Evolutionary conservation across 64 coral and sea anemone genomes (phyloP).

Genomic region (Astreopora myriophthalma): DNA sequence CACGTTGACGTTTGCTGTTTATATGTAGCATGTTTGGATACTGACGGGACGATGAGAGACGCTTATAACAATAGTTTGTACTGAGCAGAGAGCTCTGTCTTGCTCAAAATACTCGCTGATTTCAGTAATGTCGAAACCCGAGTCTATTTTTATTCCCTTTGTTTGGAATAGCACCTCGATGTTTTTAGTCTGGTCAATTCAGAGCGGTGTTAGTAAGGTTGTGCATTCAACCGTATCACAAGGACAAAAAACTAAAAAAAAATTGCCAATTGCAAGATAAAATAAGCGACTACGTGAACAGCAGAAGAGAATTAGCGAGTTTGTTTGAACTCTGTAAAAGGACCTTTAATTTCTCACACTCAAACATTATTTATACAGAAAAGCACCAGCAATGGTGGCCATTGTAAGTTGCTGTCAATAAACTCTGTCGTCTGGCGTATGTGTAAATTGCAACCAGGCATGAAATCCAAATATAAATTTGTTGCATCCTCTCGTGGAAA

Average conservation of each 20-base stretch:
- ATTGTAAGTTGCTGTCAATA: background rate
- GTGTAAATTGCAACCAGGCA: background rate
- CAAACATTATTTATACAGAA: constrained; percentile 31
- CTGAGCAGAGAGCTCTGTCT: too few species aligned
- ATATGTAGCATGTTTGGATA: too few species aligned
- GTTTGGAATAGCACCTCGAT: too few species aligned
- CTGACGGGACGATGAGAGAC: too few species aligned
- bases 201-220: background rate
- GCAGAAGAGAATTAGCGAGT: background rate
- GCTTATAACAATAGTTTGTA: too few species aligned
- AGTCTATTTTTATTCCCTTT: too few species aligned
- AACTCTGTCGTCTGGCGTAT: background rate
- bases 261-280: background rate
- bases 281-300: background rate
- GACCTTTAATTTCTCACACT: background rate
- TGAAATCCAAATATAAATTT: background rate
- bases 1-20: too few species aligned
- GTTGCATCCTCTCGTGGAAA: background rate
- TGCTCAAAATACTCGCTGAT: too few species aligned
- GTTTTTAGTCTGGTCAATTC: too few species aligned
- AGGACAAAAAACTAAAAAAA: background rate
- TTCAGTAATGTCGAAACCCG: too few species aligned
- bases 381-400: background rate
- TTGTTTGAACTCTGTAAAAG: background rate
- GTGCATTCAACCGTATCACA: background rate